phyloP scores from a whole-genome alignment of 2,113 vertebrate genomes.

The Anas platyrhynchos region DNA sequence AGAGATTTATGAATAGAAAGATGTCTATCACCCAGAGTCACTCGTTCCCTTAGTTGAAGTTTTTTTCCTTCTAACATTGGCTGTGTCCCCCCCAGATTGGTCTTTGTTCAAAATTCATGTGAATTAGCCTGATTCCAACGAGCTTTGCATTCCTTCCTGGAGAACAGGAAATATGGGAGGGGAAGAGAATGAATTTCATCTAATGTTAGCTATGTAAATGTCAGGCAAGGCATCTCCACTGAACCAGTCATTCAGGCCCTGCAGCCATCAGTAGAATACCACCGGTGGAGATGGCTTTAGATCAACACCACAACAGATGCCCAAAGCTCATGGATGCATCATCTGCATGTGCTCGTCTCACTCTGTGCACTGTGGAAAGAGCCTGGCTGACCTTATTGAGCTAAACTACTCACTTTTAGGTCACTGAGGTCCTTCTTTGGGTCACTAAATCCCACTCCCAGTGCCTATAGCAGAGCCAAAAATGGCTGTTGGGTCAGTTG shows the following conservation, averaged over 20 bases:
- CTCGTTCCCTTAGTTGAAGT: background rate
- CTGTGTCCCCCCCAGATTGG: background rate
- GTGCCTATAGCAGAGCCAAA: background rate
- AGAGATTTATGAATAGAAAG: background rate
- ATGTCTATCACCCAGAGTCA: background rate
- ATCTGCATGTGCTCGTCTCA: background rate
- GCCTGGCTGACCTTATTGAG: background rate
- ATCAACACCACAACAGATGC: background rate
- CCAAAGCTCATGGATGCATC: background rate
- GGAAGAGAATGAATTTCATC: background rate
- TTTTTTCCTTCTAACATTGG: background rate
- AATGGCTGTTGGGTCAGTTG: background rate
- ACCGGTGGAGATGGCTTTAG: background rate
- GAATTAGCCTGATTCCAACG: background rate
- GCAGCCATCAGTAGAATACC: background rate
- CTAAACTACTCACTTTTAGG: background rate
- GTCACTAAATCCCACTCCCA: background rate
- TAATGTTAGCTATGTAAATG: background rate
- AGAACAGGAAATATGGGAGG: background rate
- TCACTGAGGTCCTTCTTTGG: background rate
- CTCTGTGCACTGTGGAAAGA: background rate
- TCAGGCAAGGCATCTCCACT: background rate
- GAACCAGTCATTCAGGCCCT: background rate
- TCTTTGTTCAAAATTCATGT: background rate
- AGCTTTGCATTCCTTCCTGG: background rate